Evolutionary conservation across 1,140 invertebrate genomes (phyloP), one percentile per base, ranked within the genome.

Genomic region (Meloidogyne floridensis): DNA sequence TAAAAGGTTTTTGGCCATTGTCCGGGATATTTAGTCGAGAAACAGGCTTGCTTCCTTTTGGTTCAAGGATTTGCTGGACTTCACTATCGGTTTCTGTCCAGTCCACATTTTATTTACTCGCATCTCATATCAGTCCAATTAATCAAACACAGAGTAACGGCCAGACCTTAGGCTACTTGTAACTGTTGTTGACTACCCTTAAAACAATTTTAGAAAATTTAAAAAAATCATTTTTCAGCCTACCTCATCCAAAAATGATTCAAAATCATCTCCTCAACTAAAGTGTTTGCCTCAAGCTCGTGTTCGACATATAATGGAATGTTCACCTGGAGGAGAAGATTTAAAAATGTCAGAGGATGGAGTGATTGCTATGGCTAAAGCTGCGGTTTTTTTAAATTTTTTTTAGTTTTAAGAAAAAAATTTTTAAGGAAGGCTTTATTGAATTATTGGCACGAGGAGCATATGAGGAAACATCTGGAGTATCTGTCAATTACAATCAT

Each of bases 341-440:
- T 13, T 82, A 43, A 72, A 75, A 20, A 69, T 75, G 5, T 71
- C 70, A 47, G 81, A 74, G 3, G 81, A 18, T 51, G 51, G n/a
- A 73, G 47, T 82, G 15, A 71, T 53, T 80, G 80, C 81, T 11
- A 32, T 32, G 32, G 32, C 32, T 32, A 32, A 32, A 32, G 32
- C 32, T 32, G 32, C 32, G 79, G 81, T 82, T 59, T 82, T 15
- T 15, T 32, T 42, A 59, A 2, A 43, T 13, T 75, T 47, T 78
- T 75, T 42, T 8, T 56, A 4, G 11, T 2, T 78, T 56, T 42
- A 43, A 56, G 7, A 80, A 81, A 80, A 15, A n/a, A 2, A 3
- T 9, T 72, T 56, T 80, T 6, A 10, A 82, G 81, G 81, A 82
- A 51, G 76, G 59, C 1, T 82, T 82, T 74, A 72, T 82, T 69